Evolutionary conservation across 2,888 invertebrate genomes (phyloP), one percentile per base, ranked within the genome.

Genomic region (Aphodius sticticus): DNA sequence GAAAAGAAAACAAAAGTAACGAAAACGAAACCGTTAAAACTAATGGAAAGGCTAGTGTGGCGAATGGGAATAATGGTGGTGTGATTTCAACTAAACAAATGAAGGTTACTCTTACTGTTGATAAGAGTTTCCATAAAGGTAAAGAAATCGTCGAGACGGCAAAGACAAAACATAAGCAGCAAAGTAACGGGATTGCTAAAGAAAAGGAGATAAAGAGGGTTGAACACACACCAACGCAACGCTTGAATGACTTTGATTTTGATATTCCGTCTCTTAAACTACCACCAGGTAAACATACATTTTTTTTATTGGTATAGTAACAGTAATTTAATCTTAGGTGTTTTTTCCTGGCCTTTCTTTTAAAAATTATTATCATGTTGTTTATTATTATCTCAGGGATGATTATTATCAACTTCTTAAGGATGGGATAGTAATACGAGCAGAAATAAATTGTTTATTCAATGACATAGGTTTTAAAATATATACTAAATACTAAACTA

Each of bases 181-280:
- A 79, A 16, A 9, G 37, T n/a, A 35, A 74, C n/a, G 37, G 74
- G 6, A 36, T 71, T 35, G 79, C 78, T 74, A 79, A 81, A 37
- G 82, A 82, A 72, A 82, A 80, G 69, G 83, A 84, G 74, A 71
- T 76, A 7, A 84, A 83, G 76, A 81, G 79, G 53, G 78, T 5
- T 76, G 78, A 75, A n/a, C 70, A 37, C 16, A 74, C 16, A 26
- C 77, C 76, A 9, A 53, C 78, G 5, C 36, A 78, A 69, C 15
- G 38, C 16, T n/a, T 38, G 75, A 79, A 77, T 53, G 84, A 85
- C 15, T 77, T 83, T 6, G 86, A 87, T 79, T 78, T 88, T 74
- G 86, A 86, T 81, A 85, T 88, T 70, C 88, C 88, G 16, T 87
- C 88, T 83, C 83, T 89, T 75, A 86, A 87, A 79, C 82, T 89